Base-by-base conservation (phyloP, 2,113 vertebrate genomes). In the Dipodomys ordii region DNA sequence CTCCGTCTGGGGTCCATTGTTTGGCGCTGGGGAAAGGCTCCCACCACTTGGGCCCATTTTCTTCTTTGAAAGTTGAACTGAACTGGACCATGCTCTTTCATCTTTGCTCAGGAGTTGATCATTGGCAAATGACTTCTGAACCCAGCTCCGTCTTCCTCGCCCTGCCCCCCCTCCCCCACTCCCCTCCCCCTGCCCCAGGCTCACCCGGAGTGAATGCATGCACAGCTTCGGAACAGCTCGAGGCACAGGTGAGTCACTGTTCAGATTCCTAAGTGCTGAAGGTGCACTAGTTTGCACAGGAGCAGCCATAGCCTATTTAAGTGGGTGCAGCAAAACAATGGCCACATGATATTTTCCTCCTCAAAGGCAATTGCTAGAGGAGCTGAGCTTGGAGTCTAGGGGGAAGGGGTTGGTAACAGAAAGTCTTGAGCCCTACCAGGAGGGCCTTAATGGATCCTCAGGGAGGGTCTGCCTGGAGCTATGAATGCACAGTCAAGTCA, bases 71-170 rank as follows among this genome's bases (percentile, higher is more conserved):
- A n/a, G 49, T 19, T 79, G 81, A 87, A 81, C 19, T 77, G 84
- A 91, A 82, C 23, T 68, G 60, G n/a, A 81, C 39, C 2, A 0
- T 39, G 25, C 22, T 30, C 35, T 64, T 19, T 22, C 72, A 19
- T 39, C 2, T 74, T 73, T 28, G 5, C 83, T 46, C 23, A 28
- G 49, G 60, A 69, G 79, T 60, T 30, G 69, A 62, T 62, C 39
- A 18, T 23, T 87, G 72, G 18, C 73, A 68, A 30, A 6, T 92
- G 90, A 84, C 10, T 89, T 85, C 73, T 81, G 82, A 90, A 46
- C 5, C 8, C 32, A 76, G 25, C 65, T 89, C 64, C 92, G 49
- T 83, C 16, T 32, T 73, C 46, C 90, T 35, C 39, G 83, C 5
- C n/a, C 6, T n/a, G 18, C 12, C 12, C 49, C 5, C 9, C 49